These are phyloP conservation scores for Crepidodera aurea DNA, from an alignment of 2,888 invertebrate genomes.

Conservation along the genomic window DNA sequence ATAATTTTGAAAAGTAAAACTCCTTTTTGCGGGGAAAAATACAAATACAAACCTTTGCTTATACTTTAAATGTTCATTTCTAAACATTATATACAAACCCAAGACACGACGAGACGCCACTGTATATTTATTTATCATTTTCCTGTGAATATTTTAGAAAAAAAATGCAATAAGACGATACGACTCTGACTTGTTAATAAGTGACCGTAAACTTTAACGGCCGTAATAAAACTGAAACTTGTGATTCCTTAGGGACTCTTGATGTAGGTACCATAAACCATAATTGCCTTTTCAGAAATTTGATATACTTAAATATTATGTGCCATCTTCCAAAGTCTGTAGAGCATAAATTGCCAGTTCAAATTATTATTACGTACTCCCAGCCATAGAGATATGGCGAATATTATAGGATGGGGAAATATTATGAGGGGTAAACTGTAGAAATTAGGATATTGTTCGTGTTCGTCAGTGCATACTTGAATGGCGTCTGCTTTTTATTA, in stretches of 20 bases:
- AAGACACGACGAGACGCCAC: too few species aligned
- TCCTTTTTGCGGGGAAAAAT: too few species aligned
- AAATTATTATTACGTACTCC: constrained; percentile 20
- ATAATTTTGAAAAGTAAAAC: too few species aligned
- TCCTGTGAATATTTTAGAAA: too few species aligned
- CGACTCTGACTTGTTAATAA: constrained; percentile 3
- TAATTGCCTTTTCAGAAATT: constrained; percentile 30
- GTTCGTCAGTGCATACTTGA: constrained; percentile 1
- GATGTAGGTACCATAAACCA: constrained; percentile 19
- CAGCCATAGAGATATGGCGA: background rate
- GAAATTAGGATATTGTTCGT: constrained; percentile 8
- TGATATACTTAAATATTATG: constrained; percentile 32
- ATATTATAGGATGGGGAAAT: background rate
- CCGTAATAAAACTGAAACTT: constrained; percentile 5
- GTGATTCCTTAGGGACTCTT: constrained; percentile 3
- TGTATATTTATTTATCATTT: too few species aligned
- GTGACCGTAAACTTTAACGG: background rate
- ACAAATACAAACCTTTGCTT: too few species aligned
- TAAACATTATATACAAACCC: too few species aligned
- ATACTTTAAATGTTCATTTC: too few species aligned
- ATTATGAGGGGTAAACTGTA: background rate
- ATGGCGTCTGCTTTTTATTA: constrained; percentile 12
- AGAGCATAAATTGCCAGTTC: constrained; percentile 22
- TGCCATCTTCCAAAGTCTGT: constrained; percentile 17
- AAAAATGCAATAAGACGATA: background rate